phyloP scores from a whole-genome alignment of 2,797 vertebrate genomes.

The Rachycentron canadum region DNA sequence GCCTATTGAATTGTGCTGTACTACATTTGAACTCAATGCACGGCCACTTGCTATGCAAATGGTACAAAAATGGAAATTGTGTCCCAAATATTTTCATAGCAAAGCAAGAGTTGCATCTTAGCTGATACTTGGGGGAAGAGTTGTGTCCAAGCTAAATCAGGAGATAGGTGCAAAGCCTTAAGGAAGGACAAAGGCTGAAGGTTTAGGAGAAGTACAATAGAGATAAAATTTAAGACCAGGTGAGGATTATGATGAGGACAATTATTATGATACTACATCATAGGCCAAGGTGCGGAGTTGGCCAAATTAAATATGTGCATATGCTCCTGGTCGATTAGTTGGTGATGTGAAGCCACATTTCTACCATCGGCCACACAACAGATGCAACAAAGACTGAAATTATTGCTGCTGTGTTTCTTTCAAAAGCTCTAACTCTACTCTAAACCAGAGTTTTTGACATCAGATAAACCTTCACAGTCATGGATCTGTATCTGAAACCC shows the following conservation, averaged over 20 bases:
- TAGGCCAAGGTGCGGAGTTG: no score
- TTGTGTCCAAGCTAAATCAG: not conserved
- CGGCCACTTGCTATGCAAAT: not conserved
- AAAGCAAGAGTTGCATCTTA: not conserved
- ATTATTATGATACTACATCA: no score
- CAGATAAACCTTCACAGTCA: not conserved
- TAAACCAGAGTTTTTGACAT: not conserved
- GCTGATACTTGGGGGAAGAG: not conserved
- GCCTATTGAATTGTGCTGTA: not conserved
- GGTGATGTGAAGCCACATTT: not conserved
- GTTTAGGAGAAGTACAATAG: no score
- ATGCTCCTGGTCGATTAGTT: not conserved
- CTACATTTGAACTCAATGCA: not conserved
- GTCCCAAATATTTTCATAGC: not conserved
- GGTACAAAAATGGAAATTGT: not conserved
- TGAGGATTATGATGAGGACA: no score
- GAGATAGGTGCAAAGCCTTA: not conserved
- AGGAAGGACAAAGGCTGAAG: no score
- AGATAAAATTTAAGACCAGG: no score
- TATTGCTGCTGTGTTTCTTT: not conserved
- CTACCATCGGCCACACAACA: not conserved
- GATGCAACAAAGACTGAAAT: not conserved
- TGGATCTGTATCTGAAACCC: not conserved
- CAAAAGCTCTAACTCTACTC: not conserved
- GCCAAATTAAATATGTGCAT: not conserved